phyloP scores from a whole-genome alignment of 2,113 vertebrate species.

The Antigone vipio region DNA sequence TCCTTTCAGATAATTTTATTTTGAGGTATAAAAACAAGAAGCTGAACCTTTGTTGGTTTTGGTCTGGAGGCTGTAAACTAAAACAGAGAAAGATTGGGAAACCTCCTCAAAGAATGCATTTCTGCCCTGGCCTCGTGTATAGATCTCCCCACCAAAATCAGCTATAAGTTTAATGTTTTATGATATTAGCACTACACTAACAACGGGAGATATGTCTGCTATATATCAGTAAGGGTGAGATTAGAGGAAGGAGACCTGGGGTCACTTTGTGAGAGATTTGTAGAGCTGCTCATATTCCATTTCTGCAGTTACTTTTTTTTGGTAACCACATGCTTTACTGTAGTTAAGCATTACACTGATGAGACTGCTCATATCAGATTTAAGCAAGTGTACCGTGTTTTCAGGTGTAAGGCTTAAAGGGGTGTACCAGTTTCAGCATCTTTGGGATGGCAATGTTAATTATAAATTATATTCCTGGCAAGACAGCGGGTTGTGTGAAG shows the following conservation, averaged over 20 bases:
- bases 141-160: neutral
- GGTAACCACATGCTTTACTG: neutral
- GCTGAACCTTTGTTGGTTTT: neutral
- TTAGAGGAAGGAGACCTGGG: neutral
- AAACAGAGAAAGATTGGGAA: neutral
- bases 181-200: neutral
- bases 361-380: neutral
- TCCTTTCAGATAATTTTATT: neutral
- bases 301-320: neutral
- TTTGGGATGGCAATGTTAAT: neutral
- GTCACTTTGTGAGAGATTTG: neutral
- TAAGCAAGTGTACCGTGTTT: neutral
- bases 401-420: neutral
- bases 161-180: neutral
- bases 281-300: neutral
- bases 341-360: neutral
- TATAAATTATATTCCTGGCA: neutral
- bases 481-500: neutral
- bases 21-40: neutral
- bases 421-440: neutral
- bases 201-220: neutral
- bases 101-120: neutral
- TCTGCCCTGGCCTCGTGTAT: neutral
- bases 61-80: neutral
- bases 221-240: neutral